Conservation (phyloP, 1,140 invertebrate species). For the Laodelphax striatellus region DNA sequence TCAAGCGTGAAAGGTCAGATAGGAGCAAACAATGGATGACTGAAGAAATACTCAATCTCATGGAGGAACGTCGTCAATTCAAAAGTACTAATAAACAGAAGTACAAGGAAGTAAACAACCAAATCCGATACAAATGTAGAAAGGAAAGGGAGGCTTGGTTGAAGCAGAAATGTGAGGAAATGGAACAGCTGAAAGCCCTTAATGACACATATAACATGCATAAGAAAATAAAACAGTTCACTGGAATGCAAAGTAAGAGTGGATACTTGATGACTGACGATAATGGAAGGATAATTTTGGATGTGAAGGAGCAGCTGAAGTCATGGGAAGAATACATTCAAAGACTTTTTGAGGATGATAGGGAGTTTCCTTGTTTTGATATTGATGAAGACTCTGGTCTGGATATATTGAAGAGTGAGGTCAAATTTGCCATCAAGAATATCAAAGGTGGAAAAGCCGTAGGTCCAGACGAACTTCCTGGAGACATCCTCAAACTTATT, state of each 20-base stretch:
- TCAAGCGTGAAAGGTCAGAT: background rate
- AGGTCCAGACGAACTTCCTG: conserved; percentile 3
- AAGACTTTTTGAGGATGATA: background rate
- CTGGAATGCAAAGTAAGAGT: conserved; percentile 1
- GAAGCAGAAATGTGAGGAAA: conserved; percentile 9
- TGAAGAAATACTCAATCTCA: conserved; percentile 22
- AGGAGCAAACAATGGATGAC: conserved; percentile 19
- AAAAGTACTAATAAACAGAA: conserved; percentile 6
- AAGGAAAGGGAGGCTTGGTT: conserved; percentile 8
- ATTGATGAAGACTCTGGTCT: conserved; percentile 16
- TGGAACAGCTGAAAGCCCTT: conserved; percentile 6
- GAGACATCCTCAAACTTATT: conserved; percentile 12
- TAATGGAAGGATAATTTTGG: conserved; percentile 5
- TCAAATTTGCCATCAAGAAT: background rate
- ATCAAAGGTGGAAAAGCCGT: conserved; percentile 13
- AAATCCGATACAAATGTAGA: background rate
- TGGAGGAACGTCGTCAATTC: conserved; percentile 20
- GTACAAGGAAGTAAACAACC: conserved; percentile 1
- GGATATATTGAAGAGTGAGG: background rate
- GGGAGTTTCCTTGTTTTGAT: conserved; percentile 16
- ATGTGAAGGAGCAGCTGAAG: conserved; percentile 5
- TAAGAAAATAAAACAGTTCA: conserved; percentile 17
- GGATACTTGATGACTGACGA: background rate
- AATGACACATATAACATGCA: conserved; percentile 14
- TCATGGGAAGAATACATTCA: conserved; percentile 19